Evolutionary conservation across 1,140 invertebrate genomes (phyloP).

Genomic region (Drosophila kikkawai): DNA sequence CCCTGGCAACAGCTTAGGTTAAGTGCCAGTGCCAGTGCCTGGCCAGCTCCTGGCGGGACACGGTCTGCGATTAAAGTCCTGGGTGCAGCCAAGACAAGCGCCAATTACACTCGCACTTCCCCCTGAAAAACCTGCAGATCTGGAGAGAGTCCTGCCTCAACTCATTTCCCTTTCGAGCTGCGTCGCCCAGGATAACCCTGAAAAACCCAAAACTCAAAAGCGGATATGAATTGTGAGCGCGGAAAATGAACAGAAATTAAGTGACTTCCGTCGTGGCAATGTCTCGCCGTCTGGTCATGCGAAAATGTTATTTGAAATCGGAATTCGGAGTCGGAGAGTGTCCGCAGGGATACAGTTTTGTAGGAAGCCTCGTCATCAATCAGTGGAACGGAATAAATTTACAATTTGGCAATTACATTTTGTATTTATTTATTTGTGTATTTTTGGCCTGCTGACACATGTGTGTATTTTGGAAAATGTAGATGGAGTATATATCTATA

Average conservation of each 20-base stretch:
- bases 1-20: conserved; percentile 52
- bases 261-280: conserved; percentile 75
- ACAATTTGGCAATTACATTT: conserved; percentile 26
- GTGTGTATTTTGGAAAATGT: neutral
- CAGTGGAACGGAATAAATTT: conserved; percentile 26
- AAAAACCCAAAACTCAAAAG: conserved; percentile 46
- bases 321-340: neutral
- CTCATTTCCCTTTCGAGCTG: conserved; percentile 35
- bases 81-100: conserved; percentile 24
- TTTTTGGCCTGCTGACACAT: neutral
- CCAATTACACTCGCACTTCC: conserved; percentile 31
- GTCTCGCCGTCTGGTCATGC: conserved; percentile 77
- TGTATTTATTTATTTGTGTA: neutral
- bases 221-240: conserved; percentile 80
- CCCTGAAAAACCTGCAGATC: conserved; percentile 8
- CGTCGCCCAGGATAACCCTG: conserved; percentile 43
- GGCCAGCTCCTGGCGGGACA: conserved; percentile 17
- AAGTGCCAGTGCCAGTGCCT: conserved; percentile 37
- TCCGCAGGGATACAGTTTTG: conserved; percentile 1
- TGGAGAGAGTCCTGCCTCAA: conserved; percentile 3
- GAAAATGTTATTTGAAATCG: conserved; percentile 63
- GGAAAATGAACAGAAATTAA: conserved; percentile 81
- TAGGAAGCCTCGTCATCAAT: conserved; percentile 22
- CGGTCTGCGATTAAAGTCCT: conserved; percentile 54
- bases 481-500: neutral